Percentiles rank a stretch among this genome's conserved stretches.
Evolutionary conservation across 2,113 vertebrate genomes (phyloP).

Genomic region (Fulmarus glacialis): DNA sequence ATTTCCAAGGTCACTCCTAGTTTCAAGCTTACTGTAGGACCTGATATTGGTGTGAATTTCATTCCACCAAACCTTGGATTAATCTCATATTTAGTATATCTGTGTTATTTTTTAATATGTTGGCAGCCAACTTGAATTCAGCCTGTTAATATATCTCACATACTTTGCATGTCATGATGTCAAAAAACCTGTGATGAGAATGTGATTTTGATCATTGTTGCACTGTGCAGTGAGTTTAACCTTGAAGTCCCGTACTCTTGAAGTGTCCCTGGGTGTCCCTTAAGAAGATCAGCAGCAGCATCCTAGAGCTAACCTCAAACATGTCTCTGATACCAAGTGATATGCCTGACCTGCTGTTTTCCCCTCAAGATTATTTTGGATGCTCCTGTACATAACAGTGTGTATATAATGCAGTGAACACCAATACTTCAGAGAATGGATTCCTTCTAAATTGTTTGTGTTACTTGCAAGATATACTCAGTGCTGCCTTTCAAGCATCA

Average conservation of each 20-base stretch:
- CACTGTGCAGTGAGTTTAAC: background rate
- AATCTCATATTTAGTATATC: background rate
- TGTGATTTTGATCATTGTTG: background rate
- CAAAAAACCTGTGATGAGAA: background rate
- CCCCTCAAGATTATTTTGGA: background rate
- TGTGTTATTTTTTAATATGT: background rate
- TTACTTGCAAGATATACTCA: background rate
- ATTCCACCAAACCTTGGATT: background rate
- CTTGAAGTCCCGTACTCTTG: background rate
- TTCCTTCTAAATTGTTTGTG: background rate
- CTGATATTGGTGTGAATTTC: background rate
- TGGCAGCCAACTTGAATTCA: background rate
- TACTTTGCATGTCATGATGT: background rate
- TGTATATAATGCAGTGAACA: background rate
- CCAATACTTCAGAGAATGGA: background rate
- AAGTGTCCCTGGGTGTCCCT: background rate
- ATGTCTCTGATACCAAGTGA: background rate
- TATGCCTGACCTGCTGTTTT: background rate
- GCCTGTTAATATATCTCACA: background rate
- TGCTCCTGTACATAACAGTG: background rate
- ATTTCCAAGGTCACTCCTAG: background rate
- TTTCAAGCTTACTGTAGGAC: background rate
- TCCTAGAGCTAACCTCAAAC: background rate
- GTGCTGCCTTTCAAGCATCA: background rate
- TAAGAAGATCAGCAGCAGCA: background rate